Conservation (phyloP, 1,140 invertebrate genomes). For the Diachasma alloeum region DNA sequence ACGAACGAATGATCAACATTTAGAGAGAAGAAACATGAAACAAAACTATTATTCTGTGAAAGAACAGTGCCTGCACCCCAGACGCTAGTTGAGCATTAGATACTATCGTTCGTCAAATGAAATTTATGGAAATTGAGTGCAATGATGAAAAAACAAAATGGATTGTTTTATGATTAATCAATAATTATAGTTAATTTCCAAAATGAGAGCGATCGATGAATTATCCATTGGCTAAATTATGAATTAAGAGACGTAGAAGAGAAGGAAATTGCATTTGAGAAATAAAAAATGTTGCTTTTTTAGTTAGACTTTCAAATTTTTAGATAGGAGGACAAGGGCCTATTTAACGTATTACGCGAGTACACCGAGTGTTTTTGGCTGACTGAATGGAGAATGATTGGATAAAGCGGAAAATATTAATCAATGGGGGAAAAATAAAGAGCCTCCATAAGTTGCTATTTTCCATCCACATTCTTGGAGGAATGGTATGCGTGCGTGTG, state of each 20-base stretch:
- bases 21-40: slow-evolving; percentile 26
- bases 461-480: background rate
- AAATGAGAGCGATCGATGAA: no score
- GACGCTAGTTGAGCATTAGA: slow-evolving; percentile 52
- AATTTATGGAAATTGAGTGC: background rate
- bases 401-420: background rate
- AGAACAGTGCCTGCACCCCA: slow-evolving; percentile 60
- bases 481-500: slow-evolving; percentile 16
- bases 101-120: slow-evolving; percentile 14
- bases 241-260: no score
- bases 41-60: slow-evolving; percentile 52
- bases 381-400: background rate
- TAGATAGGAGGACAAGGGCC: slow-evolving; percentile 54
- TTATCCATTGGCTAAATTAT: no score
- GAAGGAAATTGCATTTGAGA: no score
- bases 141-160: background rate
- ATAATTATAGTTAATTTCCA: no score
- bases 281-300: slow-evolving; percentile 37
- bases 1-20: slow-evolving; percentile 13
- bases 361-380: background rate
- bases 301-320: slow-evolving; percentile 55
- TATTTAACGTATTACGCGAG: slow-evolving; percentile 37
- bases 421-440: background rate
- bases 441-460: background rate
- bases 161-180: background rate